These are phyloP conservation scores for Cheilosia urbana DNA, from an alignment of 2,888 invertebrate genomes.

Conservation along the genomic window DNA sequence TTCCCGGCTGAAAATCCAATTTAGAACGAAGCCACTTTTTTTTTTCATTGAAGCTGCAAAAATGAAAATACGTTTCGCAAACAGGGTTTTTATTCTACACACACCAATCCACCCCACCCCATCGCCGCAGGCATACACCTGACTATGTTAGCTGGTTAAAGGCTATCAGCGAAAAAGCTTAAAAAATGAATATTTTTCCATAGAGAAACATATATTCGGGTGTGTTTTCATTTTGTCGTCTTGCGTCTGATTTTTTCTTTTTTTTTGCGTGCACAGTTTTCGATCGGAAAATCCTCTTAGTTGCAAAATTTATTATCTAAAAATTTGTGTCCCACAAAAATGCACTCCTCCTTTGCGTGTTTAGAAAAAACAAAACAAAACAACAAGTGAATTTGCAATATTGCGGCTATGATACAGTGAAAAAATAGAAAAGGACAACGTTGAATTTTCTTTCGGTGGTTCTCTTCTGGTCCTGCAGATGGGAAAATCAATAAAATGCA, in stretches of 20 bases:
- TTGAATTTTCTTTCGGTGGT: conserved; percentile 53
- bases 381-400: conserved; percentile 28
- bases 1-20: conserved; percentile 66
- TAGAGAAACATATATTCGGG: conserved; percentile 20
- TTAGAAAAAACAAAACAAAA: neutral
- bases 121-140: neutral
- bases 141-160: conserved; percentile 5
- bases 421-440: conserved; percentile 18
- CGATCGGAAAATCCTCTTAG: conserved; percentile 70
- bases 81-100: conserved; percentile 39
- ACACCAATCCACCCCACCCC: neutral
- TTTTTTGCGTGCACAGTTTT: conserved; percentile 47
- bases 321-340: conserved; percentile 39
- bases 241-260: no score
- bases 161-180: conserved; percentile 2
- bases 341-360: neutral
- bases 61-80: conserved; percentile 57
- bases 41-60: conserved; percentile 63
- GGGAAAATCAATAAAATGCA: conserved; percentile 71
- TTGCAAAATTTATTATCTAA: conserved; percentile 60
- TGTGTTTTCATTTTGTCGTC: neutral
- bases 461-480: conserved; percentile 17
- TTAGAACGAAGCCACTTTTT: conserved; percentile 69
- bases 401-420: neutral
- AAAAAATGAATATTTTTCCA: conserved; percentile 10